Conservation (phyloP, 2,797 vertebrate genomes). For the Arnoldichthys spilopterus region DNA sequence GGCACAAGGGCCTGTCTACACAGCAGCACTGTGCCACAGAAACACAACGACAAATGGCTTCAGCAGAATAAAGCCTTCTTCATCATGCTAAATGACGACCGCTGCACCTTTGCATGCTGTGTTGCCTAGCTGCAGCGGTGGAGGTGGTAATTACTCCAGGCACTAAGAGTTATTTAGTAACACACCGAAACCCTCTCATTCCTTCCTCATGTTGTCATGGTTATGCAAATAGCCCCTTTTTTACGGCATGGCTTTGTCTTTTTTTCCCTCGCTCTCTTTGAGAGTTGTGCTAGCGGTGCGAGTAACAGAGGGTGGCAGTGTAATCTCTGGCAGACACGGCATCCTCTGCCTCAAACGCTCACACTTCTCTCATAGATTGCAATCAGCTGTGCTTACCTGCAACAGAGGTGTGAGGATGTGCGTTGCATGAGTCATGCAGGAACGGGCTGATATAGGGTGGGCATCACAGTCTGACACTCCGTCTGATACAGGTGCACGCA, state of each 20-base stretch:
- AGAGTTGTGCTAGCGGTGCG: conserved; percentile 10
- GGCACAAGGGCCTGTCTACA: conserved; percentile 66
- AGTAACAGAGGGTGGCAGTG: conserved; percentile 31
- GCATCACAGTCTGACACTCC: conserved; percentile 29
- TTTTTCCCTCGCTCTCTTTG: background rate
- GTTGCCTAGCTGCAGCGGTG: conserved; percentile 19
- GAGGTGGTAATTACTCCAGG: conserved; percentile 29
- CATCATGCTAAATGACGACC: conserved; percentile 18
- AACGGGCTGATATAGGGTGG: conserved; percentile 44
- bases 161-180: conserved; percentile 43
- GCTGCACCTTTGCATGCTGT: background rate
- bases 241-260: background rate
- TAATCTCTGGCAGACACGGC: conserved; percentile 9
- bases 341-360: conserved; percentile 52
- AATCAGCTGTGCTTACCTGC: conserved; percentile 63
- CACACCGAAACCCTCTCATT: conserved; percentile 32
- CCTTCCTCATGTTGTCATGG: conserved; percentile 39
- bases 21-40: conserved; percentile 41
- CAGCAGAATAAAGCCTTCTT: conserved; percentile 22
- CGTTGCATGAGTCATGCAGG: conserved; percentile 59
- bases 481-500: conserved; percentile 20
- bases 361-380: conserved; percentile 51
- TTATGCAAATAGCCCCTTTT: conserved; percentile 19
- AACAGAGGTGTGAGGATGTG: conserved; percentile 56
- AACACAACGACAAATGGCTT: background rate